Conservation (phyloP, 2,888 invertebrate genomes). For the Zeuzera pyrina region DNA sequence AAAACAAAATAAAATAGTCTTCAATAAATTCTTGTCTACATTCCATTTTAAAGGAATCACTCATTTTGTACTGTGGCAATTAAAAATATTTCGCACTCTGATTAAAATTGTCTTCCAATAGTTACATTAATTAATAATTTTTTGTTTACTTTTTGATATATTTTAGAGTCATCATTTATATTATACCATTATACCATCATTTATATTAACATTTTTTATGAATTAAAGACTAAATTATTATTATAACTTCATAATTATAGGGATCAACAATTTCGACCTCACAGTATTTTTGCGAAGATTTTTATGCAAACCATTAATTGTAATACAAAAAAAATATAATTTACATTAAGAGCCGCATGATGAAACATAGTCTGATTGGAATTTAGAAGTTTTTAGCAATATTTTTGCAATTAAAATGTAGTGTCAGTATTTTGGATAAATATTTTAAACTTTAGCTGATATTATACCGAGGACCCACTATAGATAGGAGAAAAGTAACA, state of each 20-base stretch:
- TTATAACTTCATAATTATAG: too few relatives aligned
- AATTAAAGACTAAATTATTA: too few relatives aligned
- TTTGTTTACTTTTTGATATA: slow-evolving; percentile 23
- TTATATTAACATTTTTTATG: too few relatives aligned
- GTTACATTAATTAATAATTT: too few relatives aligned
- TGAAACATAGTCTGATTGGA: slow-evolving; percentile 41
- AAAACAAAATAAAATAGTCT: too few relatives aligned
- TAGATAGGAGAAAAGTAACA: slow-evolving; percentile 60
- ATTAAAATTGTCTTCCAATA: slow-evolving; percentile 64
- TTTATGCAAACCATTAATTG: slow-evolving; percentile 26
- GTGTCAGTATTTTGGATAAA: slow-evolving; percentile 63
- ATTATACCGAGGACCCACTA: slow-evolving; percentile 49
- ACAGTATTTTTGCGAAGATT: slow-evolving; percentile 48
- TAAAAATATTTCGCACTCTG: slow-evolving; percentile 7
- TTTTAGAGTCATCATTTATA: too few relatives aligned
- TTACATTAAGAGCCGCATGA: slow-evolving; percentile 30
- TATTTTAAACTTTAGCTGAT: slow-evolving; percentile 45
- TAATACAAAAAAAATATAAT: slow-evolving; percentile 20
- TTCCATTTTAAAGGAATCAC: slow-evolving; percentile 16
- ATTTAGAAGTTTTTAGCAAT: slow-evolving; percentile 54
- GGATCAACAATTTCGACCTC: slow-evolving; percentile 60
- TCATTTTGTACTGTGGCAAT: slow-evolving; percentile 8
- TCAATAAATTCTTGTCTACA: too few relatives aligned
- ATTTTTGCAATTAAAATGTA: slow-evolving; percentile 58
- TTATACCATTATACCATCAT: too few relatives aligned